Conservation (phyloP, 2,888 invertebrate species). For the Strigamia transsilvanica region DNA sequence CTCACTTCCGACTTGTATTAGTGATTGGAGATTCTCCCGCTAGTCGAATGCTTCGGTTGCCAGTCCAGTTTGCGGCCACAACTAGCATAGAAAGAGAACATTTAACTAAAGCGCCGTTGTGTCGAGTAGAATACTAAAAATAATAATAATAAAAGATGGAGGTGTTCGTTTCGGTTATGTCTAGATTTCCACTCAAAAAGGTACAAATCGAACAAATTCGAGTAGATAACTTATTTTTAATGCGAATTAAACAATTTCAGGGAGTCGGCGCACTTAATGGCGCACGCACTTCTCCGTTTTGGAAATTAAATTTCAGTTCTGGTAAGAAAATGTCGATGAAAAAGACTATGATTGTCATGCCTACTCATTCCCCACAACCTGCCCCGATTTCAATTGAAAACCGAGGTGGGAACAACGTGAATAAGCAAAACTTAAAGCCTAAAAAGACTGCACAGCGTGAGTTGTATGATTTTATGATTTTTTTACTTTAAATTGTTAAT, state of each 20-base stretch:
- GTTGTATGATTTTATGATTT: conserved; percentile 13
- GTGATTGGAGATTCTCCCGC: too few relatives aligned
- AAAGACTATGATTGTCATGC: background rate
- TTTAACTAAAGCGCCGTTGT: too few relatives aligned
- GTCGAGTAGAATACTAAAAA: background rate
- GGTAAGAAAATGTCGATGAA: conserved; percentile 7
- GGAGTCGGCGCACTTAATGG: background rate
- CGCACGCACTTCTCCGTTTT: background rate
- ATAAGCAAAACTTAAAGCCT: background rate
- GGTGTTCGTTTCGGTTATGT: conserved; percentile 10
- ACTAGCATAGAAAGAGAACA: too few relatives aligned
- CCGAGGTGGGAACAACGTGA: background rate
- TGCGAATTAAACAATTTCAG: background rate
- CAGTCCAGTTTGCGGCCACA: too few relatives aligned
- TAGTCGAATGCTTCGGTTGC: too few relatives aligned
- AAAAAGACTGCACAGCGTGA: conserved; percentile 18
- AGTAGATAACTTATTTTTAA: background rate
- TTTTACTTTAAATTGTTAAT: conserved; percentile 1
- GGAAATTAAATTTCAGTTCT: conserved; percentile 15
- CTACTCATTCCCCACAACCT: background rate
- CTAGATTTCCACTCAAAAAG: conserved; percentile 5
- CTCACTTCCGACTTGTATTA: background rate
- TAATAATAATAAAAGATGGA: background rate
- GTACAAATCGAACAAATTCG: background rate
- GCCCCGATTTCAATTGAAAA: background rate